Evolutionary conservation across 2,888 invertebrate genomes (phyloP).

Genomic region (Drosophila colorata): DNA sequence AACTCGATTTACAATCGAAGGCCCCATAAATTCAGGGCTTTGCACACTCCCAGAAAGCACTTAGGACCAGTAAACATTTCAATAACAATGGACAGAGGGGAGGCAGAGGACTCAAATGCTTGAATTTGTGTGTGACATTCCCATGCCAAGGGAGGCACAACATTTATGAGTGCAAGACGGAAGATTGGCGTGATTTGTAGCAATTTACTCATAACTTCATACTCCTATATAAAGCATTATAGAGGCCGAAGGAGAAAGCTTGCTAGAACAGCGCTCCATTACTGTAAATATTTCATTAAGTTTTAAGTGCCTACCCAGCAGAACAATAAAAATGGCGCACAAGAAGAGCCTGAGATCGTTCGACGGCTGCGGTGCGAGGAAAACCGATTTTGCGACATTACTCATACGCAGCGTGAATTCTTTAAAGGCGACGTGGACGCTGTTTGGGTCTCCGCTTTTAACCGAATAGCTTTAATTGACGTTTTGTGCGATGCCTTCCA

Average conservation of each 20-base stretch:
- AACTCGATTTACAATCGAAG: conserved; percentile 37
- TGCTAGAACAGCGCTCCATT: conserved; percentile 59
- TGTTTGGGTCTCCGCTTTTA: conserved; percentile 16
- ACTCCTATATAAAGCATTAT: background rate
- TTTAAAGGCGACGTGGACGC: conserved; percentile 42
- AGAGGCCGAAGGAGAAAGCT: conserved; percentile 24
- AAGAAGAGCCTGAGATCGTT: background rate
- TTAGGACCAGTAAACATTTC: conserved; percentile 38
- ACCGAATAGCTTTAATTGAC: conserved; percentile 74
- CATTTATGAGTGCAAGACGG: conserved; percentile 61
- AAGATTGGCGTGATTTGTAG: conserved; percentile 72
- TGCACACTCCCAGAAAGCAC: conserved; percentile 35
- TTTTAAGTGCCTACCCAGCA: conserved; percentile 70
- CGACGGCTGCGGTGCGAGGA: background rate
- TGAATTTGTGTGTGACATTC: conserved; percentile 10
- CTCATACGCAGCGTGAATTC: conserved; percentile 74
- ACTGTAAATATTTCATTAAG: conserved; percentile 79
- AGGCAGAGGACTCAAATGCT: conserved; percentile 7
- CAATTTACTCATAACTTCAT: conserved; percentile 63
- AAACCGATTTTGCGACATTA: conserved; percentile 53
- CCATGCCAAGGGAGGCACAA: conserved; percentile 23
- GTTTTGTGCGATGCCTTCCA: conserved; percentile 32
- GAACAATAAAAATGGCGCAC: conserved; percentile 65
- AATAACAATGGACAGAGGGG: conserved; percentile 15
- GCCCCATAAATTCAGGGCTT: conserved; percentile 37